phyloP scores from a whole-genome alignment of 2,797 vertebrate genomes.

The Acipenser oxyrinchus region DNA sequence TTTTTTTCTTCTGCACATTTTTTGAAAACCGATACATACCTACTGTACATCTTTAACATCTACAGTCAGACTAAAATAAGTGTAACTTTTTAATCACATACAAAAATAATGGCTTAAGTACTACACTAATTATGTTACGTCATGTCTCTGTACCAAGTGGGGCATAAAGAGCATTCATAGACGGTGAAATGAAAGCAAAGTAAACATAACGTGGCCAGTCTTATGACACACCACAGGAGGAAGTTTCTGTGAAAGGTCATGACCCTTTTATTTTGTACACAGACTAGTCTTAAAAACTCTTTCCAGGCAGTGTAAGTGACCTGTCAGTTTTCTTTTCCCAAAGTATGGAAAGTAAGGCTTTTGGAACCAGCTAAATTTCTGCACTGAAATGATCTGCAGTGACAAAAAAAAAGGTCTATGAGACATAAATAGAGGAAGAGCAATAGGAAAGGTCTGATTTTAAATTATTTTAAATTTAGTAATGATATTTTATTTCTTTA shows the following conservation, averaged over 20 bases:
- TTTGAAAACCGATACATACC: no score
- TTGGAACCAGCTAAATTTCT: no score
- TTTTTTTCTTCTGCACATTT: no score
- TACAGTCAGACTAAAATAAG: no score
- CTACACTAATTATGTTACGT: slow-evolving; percentile 56
- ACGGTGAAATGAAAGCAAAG: slow-evolving; percentile 37
- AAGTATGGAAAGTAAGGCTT: no score
- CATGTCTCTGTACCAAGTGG: slow-evolving; percentile 51
- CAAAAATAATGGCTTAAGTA: slow-evolving; percentile 40
- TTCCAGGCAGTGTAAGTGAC: slow-evolving; percentile 32
- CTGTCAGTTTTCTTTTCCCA: slow-evolving; percentile 15
- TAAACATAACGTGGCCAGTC: slow-evolving; percentile 58
- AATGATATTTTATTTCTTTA: no score
- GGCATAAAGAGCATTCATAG: slow-evolving; percentile 60
- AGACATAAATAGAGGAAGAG: no score
- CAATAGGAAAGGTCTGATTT: no score
- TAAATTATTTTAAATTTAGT: no score
- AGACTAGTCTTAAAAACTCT: slow-evolving; percentile 45
- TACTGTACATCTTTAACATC: no score
- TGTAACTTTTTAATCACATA: slow-evolving; percentile 16
- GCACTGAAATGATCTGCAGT: no score
- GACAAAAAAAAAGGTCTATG: no score
- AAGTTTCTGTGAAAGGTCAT: slow-evolving; percentile 50
- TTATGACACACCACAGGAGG: slow-evolving; percentile 62
- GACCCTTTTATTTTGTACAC: slow-evolving; percentile 60